A percentile compares a stretch with the other conserved stretches of the same genome.
Conservation (phyloP, 2,797 vertebrate genomes). For the Anas flavirostris region DNA sequence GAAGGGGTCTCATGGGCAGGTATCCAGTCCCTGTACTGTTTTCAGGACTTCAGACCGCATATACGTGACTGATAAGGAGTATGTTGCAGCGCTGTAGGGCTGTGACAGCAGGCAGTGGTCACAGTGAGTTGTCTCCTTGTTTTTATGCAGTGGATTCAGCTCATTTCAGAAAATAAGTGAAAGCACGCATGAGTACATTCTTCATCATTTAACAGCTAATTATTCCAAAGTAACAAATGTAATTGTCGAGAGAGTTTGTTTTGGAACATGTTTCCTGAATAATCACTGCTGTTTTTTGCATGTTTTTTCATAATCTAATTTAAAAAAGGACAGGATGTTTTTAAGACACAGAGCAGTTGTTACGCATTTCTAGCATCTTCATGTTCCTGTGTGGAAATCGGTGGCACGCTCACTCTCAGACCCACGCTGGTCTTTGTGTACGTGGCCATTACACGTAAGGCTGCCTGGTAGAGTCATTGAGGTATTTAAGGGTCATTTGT, state of each 20-base stretch:
- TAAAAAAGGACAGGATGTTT: constrained; percentile 55
- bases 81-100: neutral
- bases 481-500: constrained; percentile 24
- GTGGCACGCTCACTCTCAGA: neutral
- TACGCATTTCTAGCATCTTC: neutral
- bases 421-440: neutral
- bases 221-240: constrained; percentile 37
- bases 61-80: neutral
- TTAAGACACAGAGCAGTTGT: constrained; percentile 22
- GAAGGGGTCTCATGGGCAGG: neutral
- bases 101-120: neutral
- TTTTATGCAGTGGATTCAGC: neutral
- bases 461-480: neutral
- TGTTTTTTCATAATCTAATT: constrained; percentile 43
- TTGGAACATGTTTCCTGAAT: constrained; percentile 58
- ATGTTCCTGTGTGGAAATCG: constrained; percentile 14
- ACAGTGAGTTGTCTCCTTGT: neutral
- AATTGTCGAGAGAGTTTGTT: constrained; percentile 45
- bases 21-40: neutral
- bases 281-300: constrained; percentile 33
- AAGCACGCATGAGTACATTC: neutral
- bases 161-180: neutral
- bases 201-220: constrained; percentile 36
- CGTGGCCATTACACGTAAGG: neutral
- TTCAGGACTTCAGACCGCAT: neutral